These are phyloP conservation scores for Gallinago solitaria DNA, from an alignment of 2,797 vertebrate species.

Conservation along the genomic window DNA sequence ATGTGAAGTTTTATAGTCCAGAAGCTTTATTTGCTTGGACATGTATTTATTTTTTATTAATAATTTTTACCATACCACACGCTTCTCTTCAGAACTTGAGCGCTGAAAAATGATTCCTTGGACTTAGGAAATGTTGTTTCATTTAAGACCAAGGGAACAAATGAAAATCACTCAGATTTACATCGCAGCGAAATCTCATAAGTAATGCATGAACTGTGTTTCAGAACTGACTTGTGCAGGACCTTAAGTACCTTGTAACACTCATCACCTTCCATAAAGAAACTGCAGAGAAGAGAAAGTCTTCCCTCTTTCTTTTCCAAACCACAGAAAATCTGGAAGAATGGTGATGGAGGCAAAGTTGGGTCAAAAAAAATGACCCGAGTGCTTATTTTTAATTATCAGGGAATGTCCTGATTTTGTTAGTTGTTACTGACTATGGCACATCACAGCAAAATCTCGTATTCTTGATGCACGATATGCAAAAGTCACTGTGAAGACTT, in stretches of 20 bases:
- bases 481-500: neutral
- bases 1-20: slow-evolving; percentile 78
- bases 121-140: slow-evolving; percentile 72
- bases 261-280: slow-evolving; percentile 20
- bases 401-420: neutral
- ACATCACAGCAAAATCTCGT: neutral
- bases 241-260: slow-evolving; percentile 53
- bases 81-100: slow-evolving; percentile 53
- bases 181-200: slow-evolving; percentile 73
- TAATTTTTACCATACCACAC: slow-evolving; percentile 70
- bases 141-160: slow-evolving; percentile 70
- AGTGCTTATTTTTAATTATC: neutral
- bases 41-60: slow-evolving; percentile 83
- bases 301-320: neutral
- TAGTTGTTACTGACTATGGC: neutral
- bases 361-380: neutral
- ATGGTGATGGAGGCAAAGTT: neutral
- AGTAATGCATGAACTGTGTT: slow-evolving; percentile 69
- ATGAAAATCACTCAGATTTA: slow-evolving; percentile 69
- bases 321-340: neutral
- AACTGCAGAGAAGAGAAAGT: neutral
- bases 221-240: neutral
- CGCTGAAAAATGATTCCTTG: slow-evolving; percentile 65
- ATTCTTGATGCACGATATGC: neutral
- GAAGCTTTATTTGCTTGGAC: slow-evolving; percentile 77